These are phyloP conservation scores for Anoplopoma fimbria DNA, from an alignment of 2,113 vertebrate species.

Conservation along the genomic window DNA sequence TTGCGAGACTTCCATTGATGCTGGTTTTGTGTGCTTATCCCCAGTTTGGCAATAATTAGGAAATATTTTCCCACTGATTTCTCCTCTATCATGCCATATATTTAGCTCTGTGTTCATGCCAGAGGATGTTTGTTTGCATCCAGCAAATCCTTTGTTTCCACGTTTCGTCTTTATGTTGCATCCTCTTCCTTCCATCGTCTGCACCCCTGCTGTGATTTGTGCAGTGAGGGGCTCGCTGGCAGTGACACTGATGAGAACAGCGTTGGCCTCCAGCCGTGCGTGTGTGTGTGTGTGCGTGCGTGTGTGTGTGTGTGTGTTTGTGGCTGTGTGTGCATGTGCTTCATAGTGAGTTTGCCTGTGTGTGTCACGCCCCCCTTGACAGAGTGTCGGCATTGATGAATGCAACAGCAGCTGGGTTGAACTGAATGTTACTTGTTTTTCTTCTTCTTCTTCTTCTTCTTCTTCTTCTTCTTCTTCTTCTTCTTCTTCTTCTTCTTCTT, in stretches of 20 bases:
- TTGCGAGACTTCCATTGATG: not conserved
- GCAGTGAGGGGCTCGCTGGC: conserved; percentile 51
- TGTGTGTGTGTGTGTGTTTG: conserved; percentile 29
- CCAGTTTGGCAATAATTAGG: not conserved
- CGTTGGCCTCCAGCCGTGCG: conserved; percentile 62
- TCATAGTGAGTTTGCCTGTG: conserved; percentile 45
- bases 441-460: not conserved
- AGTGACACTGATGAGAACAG: conserved; percentile 74
- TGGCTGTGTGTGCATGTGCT: conserved; percentile 37
- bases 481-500: not conserved
- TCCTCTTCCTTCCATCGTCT: conserved; percentile 53
- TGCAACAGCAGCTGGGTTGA: conserved; percentile 60
- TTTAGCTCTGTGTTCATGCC: conserved; percentile 41
- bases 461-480: not conserved
- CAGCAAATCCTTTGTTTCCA: conserved; percentile 51
- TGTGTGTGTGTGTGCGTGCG: conserved; percentile 22
- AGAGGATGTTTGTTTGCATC: conserved; percentile 50
- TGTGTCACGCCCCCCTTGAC: conserved; percentile 66
- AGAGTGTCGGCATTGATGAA: conserved; percentile 62
- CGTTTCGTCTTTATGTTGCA: conserved; percentile 51
- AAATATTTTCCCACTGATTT: not conserved
- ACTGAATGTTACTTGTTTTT: conserved; percentile 48
- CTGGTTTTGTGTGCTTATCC: conserved; percentile 15
- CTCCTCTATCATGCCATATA: conserved; percentile 6
- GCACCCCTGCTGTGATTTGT: conserved; percentile 69